Conservation (phyloP, 2,797 vertebrate species). For the Mus minutoides region DNA sequence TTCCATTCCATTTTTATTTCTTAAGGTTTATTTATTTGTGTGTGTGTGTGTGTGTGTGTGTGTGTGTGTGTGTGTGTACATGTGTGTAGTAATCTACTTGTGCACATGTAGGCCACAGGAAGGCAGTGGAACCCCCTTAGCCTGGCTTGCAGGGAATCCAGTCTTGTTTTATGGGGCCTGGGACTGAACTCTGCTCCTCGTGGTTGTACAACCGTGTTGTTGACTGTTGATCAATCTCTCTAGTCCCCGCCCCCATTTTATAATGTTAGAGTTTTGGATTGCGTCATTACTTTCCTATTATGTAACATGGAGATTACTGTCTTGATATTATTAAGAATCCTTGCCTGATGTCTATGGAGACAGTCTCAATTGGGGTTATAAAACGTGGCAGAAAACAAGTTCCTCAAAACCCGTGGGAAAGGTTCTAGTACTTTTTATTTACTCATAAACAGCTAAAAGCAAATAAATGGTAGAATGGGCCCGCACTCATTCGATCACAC, state of each 20-base stretch:
- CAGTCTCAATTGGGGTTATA: too few species aligned
- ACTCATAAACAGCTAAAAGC: too few species aligned
- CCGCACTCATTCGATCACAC: too few species aligned
- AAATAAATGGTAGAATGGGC: too few species aligned
- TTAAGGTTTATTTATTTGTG: not conserved
- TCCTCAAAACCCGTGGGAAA: too few species aligned
- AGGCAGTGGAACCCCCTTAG: not conserved
- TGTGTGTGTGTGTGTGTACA: not conserved
- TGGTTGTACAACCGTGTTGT: too few species aligned
- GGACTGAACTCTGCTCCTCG: not conserved
- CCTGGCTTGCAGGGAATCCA: not conserved
- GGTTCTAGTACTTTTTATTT: too few species aligned
- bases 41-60: not conserved
- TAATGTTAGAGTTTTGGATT: not conserved
- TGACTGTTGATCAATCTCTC: not conserved
- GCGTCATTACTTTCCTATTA: not conserved
- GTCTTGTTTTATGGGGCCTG: not conserved
- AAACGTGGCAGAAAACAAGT: too few species aligned
- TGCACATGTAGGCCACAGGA: not conserved
- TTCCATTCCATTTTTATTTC: not conserved
- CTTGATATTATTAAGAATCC: not conserved
- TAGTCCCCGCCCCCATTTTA: not conserved
- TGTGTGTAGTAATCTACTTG: not conserved
- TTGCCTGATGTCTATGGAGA: not conserved
- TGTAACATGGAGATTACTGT: not conserved